Evolutionary conservation across 2,888 invertebrate genomes (phyloP), one percentile per base, ranked within the genome.

Genomic region (Coenonympha arcania): DNA sequence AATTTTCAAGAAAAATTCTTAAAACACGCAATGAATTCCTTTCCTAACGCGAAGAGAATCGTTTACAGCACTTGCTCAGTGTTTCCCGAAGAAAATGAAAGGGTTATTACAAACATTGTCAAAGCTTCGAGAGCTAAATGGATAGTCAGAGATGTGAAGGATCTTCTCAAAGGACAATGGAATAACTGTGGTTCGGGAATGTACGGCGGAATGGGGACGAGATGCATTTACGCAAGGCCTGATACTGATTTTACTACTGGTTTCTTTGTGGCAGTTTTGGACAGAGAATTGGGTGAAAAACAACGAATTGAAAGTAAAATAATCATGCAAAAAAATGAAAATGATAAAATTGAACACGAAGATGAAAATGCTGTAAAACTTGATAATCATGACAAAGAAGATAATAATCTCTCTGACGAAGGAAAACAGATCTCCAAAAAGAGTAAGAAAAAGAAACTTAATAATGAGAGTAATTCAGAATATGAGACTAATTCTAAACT

Each of bases 11-110:
- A 91, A 18, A 91, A 92, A 69, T 90, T 99, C 50, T 82, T 99
- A 0, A 90, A 91, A 49, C 94, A 95, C 73, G 97, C 98, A 0
- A 89, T 99, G 73, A 89, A 89, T 9, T 82, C 88, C 0, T 98
- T 97, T 74, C 95, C 97, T 0, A 89, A 89, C 50, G 95, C 91
- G 0, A 93, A 94, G 68, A 88, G 92, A 48, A 91, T 99, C 11
- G 93, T 98, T 2, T 99, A 99, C 76, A 99, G 98, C 30, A 99
- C 99, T 0, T 99, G 99, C 69, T 99, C 99, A 0, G 66, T 96
- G 6, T 89, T 93, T 71, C 89, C 91, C 0, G 92, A 95, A 78
- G 98, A 98, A 84, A 99, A 99, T 71, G 99, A 99, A 78, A 87
- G 91, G 61, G 98, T 99, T 0, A 89, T 96, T 1, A 88, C 90